Conservation (phyloP, 2,888 invertebrate species). For the Drosophila phalerata region DNA sequence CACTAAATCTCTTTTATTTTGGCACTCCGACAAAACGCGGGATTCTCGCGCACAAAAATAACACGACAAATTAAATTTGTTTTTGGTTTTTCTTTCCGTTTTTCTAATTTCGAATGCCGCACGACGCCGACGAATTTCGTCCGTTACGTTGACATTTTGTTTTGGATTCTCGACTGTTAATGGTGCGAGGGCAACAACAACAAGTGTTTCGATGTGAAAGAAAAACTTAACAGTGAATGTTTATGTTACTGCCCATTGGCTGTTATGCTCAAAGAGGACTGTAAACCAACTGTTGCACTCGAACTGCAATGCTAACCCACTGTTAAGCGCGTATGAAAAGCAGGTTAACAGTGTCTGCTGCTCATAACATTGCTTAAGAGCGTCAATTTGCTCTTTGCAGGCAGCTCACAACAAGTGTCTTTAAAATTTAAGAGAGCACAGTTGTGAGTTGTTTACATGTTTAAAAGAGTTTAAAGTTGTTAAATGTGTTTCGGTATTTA, state of each 20-base stretch:
- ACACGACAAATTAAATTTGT: conserved; percentile 32
- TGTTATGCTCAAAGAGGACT: conserved; percentile 40
- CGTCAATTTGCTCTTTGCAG: conserved; percentile 13
- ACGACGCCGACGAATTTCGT: conserved; percentile 61
- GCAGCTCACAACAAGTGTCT: conserved; percentile 53
- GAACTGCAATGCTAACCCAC: conserved; percentile 11
- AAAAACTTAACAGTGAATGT: conserved; percentile 26
- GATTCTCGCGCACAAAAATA: conserved; percentile 50
- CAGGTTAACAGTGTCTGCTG: conserved; percentile 1
- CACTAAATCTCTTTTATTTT: conserved; percentile 53
- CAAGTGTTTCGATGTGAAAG: conserved; percentile 44
- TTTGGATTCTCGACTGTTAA: conserved; percentile 73
- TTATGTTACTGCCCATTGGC: conserved; percentile 15
- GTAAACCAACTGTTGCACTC: conserved; percentile 10
- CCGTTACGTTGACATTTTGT: conserved; percentile 76
- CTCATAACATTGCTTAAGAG: conserved; percentile 2
- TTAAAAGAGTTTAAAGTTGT: neutral
- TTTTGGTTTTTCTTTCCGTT: neutral
- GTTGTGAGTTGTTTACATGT: neutral
- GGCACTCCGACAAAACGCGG: conserved; percentile 56
- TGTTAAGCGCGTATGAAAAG: conserved; percentile 1
- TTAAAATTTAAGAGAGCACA: conserved; percentile 22
- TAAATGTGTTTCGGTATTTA: too few species aligned
- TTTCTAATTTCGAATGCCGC: conserved; percentile 34
- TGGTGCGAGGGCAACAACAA: conserved; percentile 58